Conservation (phyloP, 1,140 invertebrate genomes). For the Cyclina sinensis region DNA sequence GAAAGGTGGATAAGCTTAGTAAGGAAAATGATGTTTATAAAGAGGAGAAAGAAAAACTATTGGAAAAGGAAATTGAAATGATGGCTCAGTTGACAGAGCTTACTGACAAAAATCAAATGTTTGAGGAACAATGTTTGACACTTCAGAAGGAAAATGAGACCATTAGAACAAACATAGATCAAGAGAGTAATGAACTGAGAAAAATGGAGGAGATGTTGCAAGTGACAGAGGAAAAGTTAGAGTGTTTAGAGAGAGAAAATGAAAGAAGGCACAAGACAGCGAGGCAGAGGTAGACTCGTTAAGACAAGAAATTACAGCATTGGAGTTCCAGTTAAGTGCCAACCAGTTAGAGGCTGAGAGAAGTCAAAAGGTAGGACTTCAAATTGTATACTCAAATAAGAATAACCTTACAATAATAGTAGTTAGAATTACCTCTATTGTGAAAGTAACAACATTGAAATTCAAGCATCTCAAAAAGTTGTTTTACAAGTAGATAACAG, state of each 20-base stretch:
- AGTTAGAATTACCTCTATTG: no score
- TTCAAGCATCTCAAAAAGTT: no score
- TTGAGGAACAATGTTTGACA: conserved; percentile 1
- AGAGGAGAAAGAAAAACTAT: background rate
- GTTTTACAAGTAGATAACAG: no score
- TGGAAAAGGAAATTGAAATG: background rate
- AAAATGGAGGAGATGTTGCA: background rate
- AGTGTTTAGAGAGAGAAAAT: background rate
- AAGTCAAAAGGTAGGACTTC: conserved; percentile 54
- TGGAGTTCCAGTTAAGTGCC: conserved; percentile 63
- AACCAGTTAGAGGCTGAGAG: conserved; percentile 55
- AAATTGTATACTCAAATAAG: no score
- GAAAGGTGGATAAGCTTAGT: background rate
- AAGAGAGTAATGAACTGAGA: conserved; percentile 15
- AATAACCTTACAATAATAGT: no score
- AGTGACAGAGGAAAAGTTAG: conserved; percentile 8
- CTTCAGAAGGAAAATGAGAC: conserved; percentile 4
- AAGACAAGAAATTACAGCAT: conserved; percentile 56
- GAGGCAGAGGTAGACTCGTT: conserved; percentile 55
- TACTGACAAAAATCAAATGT: conserved; percentile 1
- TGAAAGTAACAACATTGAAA: no score
- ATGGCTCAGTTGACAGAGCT: conserved; percentile 9
- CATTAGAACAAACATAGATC: conserved; percentile 9
- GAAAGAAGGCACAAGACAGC: conserved; percentile 33
- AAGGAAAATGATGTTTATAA: background rate